A percentile compares a stretch with the other conserved stretches of the same genome.
phyloP scores from a whole-genome alignment of 1,140 invertebrate genomes.

The Bombus consobrinus region DNA sequence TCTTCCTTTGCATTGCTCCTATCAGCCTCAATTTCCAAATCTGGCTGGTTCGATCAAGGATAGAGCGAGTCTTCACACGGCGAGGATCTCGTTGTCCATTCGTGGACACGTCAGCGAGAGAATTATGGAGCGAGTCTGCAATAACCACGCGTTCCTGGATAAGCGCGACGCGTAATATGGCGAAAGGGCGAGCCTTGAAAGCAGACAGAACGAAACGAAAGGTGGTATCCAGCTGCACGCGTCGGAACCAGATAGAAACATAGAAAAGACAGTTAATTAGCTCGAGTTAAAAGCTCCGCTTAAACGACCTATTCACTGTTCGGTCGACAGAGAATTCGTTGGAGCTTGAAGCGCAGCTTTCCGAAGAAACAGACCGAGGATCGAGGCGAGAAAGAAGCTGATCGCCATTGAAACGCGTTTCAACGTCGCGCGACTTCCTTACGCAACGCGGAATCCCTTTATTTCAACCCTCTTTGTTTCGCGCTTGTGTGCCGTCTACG shows the following conservation, averaged over 20 bases:
- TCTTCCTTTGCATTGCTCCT: too few relatives aligned
- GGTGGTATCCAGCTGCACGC: not conserved
- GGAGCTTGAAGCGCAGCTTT: slow-evolving; percentile 39
- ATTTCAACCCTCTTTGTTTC: not conserved
- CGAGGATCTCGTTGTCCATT: too few relatives aligned
- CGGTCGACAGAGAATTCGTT: slow-evolving; percentile 3
- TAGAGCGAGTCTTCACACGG: too few relatives aligned
- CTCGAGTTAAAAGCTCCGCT: slow-evolving; percentile 67
- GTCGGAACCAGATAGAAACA: not conserved
- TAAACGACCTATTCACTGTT: slow-evolving; percentile 71
- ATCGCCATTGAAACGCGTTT: not conserved
- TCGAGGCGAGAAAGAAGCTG: not conserved
- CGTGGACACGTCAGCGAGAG: not conserved
- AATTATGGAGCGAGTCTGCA: not conserved
- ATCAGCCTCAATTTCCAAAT: too few relatives aligned
- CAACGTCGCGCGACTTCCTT: not conserved
- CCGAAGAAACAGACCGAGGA: slow-evolving; percentile 17
- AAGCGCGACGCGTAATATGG: not conserved
- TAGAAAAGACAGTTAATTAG: slow-evolving; percentile 67
- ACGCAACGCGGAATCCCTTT: not conserved
- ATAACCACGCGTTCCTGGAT: not conserved
- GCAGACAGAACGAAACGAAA: not conserved
- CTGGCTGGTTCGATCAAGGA: too few relatives aligned
- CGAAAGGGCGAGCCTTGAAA: not conserved
- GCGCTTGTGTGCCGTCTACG: not conserved